Evolutionary conservation across 1,140 invertebrate species (phyloP).

Genomic region (Orchesella cincta): DNA sequence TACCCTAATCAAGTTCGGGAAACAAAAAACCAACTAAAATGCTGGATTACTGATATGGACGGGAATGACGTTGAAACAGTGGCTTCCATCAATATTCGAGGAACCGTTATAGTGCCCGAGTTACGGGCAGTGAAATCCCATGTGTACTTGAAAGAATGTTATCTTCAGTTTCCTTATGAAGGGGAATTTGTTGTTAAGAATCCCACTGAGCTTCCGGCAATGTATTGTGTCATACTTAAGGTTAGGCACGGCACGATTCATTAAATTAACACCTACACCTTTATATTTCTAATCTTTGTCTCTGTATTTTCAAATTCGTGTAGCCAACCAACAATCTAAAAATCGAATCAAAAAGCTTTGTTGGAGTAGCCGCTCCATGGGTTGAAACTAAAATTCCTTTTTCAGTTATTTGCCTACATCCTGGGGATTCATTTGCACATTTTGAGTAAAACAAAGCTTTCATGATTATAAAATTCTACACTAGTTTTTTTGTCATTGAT

Average conservation of each 20-base stretch:
- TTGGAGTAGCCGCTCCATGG: not conserved
- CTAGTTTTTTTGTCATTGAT: not conserved
- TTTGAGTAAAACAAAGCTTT: slow-evolving; percentile 4
- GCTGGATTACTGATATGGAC: not conserved
- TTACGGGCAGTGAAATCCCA: not conserved
- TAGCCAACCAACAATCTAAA: not conserved
- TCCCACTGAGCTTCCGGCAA: not conserved
- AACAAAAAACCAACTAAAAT: not conserved
- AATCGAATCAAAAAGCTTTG: not conserved
- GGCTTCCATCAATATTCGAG: not conserved
- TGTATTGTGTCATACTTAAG: not conserved
- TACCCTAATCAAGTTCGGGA: not conserved
- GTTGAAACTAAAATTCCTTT: slow-evolving; percentile 9
- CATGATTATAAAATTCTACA: not conserved
- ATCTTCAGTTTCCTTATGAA: not conserved
- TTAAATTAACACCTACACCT: not conserved
- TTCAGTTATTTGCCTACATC: not conserved
- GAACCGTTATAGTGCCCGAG: not conserved
- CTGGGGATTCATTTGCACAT: not conserved
- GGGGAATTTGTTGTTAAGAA: slow-evolving; percentile 7
- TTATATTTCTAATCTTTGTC: not conserved
- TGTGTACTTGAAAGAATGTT: slow-evolving; percentile 1
- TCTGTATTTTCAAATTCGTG: not conserved
- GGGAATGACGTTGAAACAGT: slow-evolving; percentile 12
- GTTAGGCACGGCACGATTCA: not conserved